These are phyloP conservation scores for Euura saliciscinereae DNA, from an alignment of 1,140 invertebrate species.

Conservation along the genomic window DNA sequence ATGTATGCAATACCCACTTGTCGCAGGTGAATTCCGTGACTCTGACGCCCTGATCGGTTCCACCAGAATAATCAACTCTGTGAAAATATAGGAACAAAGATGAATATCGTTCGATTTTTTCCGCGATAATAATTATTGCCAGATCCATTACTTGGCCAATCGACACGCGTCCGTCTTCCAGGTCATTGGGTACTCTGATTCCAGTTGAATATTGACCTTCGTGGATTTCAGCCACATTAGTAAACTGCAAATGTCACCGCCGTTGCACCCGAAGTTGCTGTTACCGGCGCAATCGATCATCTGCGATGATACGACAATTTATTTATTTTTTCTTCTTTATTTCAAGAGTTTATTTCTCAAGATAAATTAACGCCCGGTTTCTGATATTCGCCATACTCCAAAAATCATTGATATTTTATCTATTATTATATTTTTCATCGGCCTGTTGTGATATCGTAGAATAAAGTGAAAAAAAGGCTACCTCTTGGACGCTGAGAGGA, in stretches of 20 bases:
- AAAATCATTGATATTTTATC: no score
- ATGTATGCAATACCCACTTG: slow-evolving; percentile 48
- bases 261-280: slow-evolving; percentile 78
- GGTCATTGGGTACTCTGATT: slow-evolving; percentile 71
- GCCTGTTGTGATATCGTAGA: neutral
- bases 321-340: neutral
- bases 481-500: slow-evolving; percentile 78
- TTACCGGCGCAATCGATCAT: slow-evolving; percentile 81
- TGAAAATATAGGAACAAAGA: slow-evolving; percentile 15
- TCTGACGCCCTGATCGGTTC: slow-evolving; percentile 33
- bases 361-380: no score
- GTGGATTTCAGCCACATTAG: slow-evolving; percentile 72
- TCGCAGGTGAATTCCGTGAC: slow-evolving; percentile 57
- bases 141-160: slow-evolving; percentile 48
- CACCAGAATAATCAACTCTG: slow-evolving; percentile 24
- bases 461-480: slow-evolving; percentile 27
- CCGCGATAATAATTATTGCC: neutral
- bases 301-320: slow-evolving; percentile 54
- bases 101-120: slow-evolving; percentile 8
- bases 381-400: no score
- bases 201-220: slow-evolving; percentile 63
- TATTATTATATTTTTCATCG: neutral
- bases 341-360: neutral
- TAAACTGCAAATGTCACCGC: slow-evolving; percentile 82
- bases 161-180: slow-evolving; percentile 66